Conservation (phyloP, 2,797 vertebrate species). For the Alauda arvensis region DNA sequence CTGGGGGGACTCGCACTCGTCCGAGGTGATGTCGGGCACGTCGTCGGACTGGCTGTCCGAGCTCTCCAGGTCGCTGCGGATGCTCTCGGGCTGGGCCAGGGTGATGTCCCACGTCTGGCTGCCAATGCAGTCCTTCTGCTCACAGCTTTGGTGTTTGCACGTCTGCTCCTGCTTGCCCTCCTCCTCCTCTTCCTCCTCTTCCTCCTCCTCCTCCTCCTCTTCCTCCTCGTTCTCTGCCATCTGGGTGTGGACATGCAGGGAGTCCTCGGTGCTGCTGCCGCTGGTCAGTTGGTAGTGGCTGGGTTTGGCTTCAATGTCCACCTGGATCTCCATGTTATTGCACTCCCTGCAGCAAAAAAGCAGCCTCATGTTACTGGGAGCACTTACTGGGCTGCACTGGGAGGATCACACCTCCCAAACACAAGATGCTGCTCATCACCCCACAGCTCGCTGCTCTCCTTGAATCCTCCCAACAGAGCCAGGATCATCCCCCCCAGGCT, state of each 20-base stretch:
- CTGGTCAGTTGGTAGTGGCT: conserved; percentile 93
- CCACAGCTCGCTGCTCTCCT: fast-evolving
- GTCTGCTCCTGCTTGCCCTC: conserved; percentile 64
- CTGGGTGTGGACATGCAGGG: conserved; percentile 74
- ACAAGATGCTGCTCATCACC: background rate
- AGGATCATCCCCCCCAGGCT: background rate
- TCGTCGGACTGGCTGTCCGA: conserved; percentile 97
- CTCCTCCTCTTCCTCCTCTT: conserved; percentile 70
- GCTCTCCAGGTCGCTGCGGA: conserved; percentile 96
- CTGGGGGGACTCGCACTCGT: conserved; percentile 90
- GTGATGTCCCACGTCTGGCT: conserved; percentile 84
- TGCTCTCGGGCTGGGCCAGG: conserved; percentile 95
- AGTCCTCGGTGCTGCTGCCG: conserved; percentile 87
- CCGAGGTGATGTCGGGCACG: conserved; percentile 93
- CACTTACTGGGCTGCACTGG: background rate
- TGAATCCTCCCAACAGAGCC: background rate
- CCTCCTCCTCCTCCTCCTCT: conserved; percentile 83
- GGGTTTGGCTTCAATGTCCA: conserved; percentile 98
- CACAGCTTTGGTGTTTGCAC: conserved; percentile 74
- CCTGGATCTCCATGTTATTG: conserved; percentile 97
- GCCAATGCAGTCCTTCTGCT: conserved; percentile 81
- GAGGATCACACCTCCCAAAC: background rate
- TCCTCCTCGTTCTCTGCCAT: conserved; percentile 86
- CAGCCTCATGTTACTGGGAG: conserved; percentile 2
- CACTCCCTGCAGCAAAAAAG: conserved; percentile 82